phyloP scores from a whole-genome alignment of 2,888 invertebrate genomes.

The Gortyna flavago region DNA sequence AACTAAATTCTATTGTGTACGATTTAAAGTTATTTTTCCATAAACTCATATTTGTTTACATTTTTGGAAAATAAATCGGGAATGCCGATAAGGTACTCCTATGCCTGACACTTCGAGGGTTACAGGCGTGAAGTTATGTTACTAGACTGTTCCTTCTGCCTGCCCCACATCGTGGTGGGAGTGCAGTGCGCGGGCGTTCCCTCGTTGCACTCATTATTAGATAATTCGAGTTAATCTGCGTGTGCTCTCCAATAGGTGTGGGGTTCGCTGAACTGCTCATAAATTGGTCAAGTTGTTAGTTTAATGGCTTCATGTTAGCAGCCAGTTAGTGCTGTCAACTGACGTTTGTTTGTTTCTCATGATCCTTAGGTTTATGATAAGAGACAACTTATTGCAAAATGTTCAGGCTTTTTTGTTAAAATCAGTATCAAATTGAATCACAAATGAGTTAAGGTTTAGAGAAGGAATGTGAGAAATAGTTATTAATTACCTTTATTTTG shows the following conservation, averaged over 20 bases:
- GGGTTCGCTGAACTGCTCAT: slow-evolving; percentile 82
- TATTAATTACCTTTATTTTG: not conserved
- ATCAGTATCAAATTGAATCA: not conserved
- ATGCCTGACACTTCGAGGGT: not conserved
- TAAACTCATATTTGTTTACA: too few relatives aligned
- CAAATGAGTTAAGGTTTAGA: not conserved
- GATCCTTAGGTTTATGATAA: not conserved
- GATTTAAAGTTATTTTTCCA: too few relatives aligned
- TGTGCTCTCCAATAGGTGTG: slow-evolving; percentile 78
- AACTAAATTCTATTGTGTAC: too few relatives aligned
- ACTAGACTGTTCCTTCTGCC: slow-evolving; percentile 32
- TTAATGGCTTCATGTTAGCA: slow-evolving; percentile 66
- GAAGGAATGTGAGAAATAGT: not conserved
- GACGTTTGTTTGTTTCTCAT: slow-evolving; percentile 6
- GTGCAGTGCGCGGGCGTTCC: slow-evolving; percentile 72
- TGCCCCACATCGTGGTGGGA: not conserved
- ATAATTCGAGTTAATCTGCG: slow-evolving; percentile 83
- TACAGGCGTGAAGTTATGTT: not conserved
- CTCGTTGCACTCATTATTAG: slow-evolving; percentile 78
- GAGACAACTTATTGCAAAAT: not conserved
- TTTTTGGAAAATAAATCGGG: too few relatives aligned
- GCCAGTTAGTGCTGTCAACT: slow-evolving; percentile 45
- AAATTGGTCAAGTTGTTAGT: slow-evolving; percentile 73
- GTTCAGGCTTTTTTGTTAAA: not conserved
- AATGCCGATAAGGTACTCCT: not conserved